A percentile compares a stretch with the other conserved stretches of the same genome.
Evolutionary conservation across 2,113 vertebrate species (phyloP).

Genomic region (Neomonachus schauinslandi): DNA sequence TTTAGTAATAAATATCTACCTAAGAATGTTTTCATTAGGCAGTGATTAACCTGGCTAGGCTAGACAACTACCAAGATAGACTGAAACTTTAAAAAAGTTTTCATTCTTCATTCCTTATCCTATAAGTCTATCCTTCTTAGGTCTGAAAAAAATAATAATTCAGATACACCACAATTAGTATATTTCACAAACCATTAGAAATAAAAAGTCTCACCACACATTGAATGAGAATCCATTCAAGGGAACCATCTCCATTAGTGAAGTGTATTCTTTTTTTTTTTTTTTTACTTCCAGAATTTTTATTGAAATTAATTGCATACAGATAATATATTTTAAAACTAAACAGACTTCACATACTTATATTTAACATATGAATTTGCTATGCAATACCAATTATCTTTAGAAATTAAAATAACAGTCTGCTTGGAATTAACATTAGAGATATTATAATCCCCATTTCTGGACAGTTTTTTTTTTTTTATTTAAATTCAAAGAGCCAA

Average conservation of each 20-base stretch:
- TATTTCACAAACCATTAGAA: background rate
- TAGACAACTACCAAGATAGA: background rate
- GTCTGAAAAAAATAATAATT: background rate
- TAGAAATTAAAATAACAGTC: too few relatives aligned
- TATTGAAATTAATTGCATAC: too few relatives aligned
- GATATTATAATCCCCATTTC: too few relatives aligned
- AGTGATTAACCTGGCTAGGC: background rate
- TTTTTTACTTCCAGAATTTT: too few relatives aligned
- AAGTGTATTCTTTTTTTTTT: background rate
- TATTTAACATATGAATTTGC: too few relatives aligned
- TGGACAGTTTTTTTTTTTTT: too few relatives aligned
- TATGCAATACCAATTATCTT: too few relatives aligned
- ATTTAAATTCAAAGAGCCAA: too few relatives aligned
- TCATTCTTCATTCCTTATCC: background rate
- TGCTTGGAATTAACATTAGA: too few relatives aligned
- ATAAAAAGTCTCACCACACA: background rate
- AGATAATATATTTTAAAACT: too few relatives aligned
- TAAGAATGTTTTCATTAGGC: background rate
- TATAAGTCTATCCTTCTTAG: background rate
- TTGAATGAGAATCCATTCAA: background rate
- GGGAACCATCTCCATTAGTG: accelerated
- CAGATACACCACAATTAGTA: background rate
- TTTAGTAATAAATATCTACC: background rate
- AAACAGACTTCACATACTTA: too few relatives aligned
- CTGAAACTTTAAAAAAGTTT: background rate